Percentiles rank a stretch among this genome's conserved stretches.
phyloP scores from a whole-genome alignment of 2,888 invertebrate genomes.

The Lasius fuliginosus region DNA sequence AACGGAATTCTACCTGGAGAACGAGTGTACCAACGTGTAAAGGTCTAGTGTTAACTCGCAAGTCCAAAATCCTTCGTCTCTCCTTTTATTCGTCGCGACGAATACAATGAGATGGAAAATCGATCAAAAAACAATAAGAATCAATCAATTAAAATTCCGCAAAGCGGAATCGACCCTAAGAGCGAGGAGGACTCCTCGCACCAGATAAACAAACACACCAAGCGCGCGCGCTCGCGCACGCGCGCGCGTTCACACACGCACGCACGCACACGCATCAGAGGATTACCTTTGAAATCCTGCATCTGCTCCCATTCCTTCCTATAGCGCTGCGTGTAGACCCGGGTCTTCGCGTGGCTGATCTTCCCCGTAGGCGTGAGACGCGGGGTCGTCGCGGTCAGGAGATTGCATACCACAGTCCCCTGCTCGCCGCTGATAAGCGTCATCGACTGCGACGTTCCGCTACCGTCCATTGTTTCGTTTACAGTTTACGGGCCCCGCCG shows the following conservation, averaged over 20 bases:
- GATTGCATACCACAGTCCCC: conserved; percentile 63
- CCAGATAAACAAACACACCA: neutral
- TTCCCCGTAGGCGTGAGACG: conserved; percentile 84
- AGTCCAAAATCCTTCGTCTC: neutral
- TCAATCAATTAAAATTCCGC: too few relatives aligned
- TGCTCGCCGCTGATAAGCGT: conserved; percentile 66
- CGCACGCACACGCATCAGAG: neutral
- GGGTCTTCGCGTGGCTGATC: conserved; percentile 85
- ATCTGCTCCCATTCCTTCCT: conserved; percentile 88
- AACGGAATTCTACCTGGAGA: too few relatives aligned
- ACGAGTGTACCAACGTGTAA: neutral
- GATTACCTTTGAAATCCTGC: conserved; percentile 88
- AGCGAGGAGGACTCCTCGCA: neutral
- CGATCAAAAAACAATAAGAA: too few relatives aligned
- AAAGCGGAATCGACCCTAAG: neutral
- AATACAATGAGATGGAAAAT: too few relatives aligned
- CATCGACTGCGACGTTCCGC: conserved; percentile 68
- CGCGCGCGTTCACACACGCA: too few relatives aligned
- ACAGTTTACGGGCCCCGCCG: neutral
- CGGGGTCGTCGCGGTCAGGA: conserved; percentile 57
- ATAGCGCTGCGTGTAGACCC: conserved; percentile 88
- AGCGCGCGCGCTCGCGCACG: too few relatives aligned
- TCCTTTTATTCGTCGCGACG: too few relatives aligned
- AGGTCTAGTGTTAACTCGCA: neutral
- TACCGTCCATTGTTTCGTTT: neutral